Conservation (phyloP, 1,140 invertebrate species). For the Paracyclopina nana region DNA sequence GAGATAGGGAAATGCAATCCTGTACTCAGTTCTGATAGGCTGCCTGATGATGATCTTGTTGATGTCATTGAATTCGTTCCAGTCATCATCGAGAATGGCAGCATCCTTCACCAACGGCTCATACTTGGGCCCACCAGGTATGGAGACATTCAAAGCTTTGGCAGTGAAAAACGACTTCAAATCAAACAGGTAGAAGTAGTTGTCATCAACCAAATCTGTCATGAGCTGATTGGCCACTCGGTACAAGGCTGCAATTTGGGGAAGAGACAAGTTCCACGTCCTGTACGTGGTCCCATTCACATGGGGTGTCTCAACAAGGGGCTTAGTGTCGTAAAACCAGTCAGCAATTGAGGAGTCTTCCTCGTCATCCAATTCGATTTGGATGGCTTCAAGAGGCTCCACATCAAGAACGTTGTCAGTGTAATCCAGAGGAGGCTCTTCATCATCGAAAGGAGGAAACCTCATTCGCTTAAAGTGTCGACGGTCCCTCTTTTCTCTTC, state of each 20-base stretch:
- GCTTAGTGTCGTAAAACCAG: slow-evolving; percentile 99
- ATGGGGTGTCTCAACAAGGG: slow-evolving; percentile 67
- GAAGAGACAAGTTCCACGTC: slow-evolving; percentile 81
- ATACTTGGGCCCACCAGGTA: slow-evolving; percentile 98
- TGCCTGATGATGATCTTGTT: slow-evolving; percentile 99
- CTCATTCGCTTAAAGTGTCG: slow-evolving; percentile 98
- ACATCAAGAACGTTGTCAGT: slow-evolving; percentile 98
- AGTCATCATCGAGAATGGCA: slow-evolving; percentile 68
- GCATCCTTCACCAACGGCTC: slow-evolving; percentile 96
- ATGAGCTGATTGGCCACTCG: slow-evolving; percentile 91
- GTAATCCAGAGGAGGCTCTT: slow-evolving; percentile 97
- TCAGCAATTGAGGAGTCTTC: slow-evolving; percentile 67
- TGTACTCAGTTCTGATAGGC: slow-evolving; percentile 93
- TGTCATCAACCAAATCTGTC: slow-evolving; percentile 93
- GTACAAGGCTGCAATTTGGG: slow-evolving; percentile 93
- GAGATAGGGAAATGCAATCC: slow-evolving; percentile 96
- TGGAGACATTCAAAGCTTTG: slow-evolving; percentile 98
- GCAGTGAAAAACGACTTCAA: slow-evolving; percentile 99
- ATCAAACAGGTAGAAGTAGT: slow-evolving; percentile 98
- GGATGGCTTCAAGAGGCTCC: slow-evolving; percentile 94
- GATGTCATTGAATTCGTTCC: slow-evolving; percentile 99
- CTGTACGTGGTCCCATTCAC: slow-evolving; percentile 95
- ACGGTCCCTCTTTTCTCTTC: slow-evolving; percentile 92
- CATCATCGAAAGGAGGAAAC: slow-evolving; percentile 98
- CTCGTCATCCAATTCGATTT: slow-evolving; percentile 90